Conservation (phyloP, 1,140 invertebrate genomes). For the Drosophila ohnishii region DNA sequence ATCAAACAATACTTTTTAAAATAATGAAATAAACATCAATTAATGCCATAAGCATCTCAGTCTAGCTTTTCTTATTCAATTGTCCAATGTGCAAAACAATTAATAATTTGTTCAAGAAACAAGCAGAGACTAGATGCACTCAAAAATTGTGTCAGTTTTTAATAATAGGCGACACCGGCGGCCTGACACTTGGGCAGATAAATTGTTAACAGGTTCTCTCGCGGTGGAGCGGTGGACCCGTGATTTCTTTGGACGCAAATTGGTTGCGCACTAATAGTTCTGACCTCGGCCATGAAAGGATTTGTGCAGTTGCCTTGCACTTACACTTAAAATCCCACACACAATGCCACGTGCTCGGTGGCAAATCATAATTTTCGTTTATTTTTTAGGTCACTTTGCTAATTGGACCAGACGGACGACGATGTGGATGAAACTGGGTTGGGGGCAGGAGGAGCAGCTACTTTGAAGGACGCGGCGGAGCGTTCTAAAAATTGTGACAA, state of each 20-base stretch:
- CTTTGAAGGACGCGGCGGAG: slow-evolving; percentile 67
- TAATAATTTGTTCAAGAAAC: slow-evolving; percentile 25
- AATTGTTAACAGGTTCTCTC: slow-evolving; percentile 69
- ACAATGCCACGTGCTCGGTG: slow-evolving; percentile 64
- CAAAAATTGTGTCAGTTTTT: slow-evolving; percentile 63
- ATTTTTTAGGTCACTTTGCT: slow-evolving; percentile 45
- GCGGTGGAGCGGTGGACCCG: slow-evolving; percentile 24
- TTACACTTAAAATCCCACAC: slow-evolving; percentile 24
- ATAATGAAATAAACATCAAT: slow-evolving; percentile 3
- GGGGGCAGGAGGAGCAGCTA: slow-evolving; percentile 8
- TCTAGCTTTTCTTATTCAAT: slow-evolving; percentile 5
- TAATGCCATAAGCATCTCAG: not conserved
- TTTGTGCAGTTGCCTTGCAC: slow-evolving; percentile 62
- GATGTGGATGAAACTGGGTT: slow-evolving; percentile 11
- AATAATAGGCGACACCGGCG: slow-evolving; percentile 62
- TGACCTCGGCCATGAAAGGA: slow-evolving; percentile 80
- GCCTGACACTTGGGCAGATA: slow-evolving; percentile 52
- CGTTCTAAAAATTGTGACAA: slow-evolving; percentile 66
- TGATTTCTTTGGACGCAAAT: slow-evolving; percentile 60
- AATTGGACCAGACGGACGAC: slow-evolving; percentile 69
- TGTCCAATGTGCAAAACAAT: slow-evolving; percentile 40
- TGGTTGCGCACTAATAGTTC: slow-evolving; percentile 76
- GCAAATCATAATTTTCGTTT: slow-evolving; percentile 64
- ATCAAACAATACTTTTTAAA: not conserved
- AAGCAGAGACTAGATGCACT: slow-evolving; percentile 60